Evolutionary conservation across 2,888 invertebrate genomes (phyloP).

Genomic region (Oscheius myriophilus): DNA sequence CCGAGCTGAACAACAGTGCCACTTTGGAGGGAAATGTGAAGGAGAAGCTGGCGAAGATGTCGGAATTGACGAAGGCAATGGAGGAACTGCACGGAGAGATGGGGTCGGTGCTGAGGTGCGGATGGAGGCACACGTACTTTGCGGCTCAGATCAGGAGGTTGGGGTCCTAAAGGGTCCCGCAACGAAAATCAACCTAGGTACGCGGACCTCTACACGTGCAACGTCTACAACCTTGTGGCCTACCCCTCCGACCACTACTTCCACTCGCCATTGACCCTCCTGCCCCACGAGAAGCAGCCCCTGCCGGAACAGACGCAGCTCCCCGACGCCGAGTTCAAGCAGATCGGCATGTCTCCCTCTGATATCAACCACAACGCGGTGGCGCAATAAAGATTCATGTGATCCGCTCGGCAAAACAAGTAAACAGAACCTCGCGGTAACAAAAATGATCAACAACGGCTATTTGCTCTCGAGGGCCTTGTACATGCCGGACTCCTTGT

Average conservation of each 20-base stretch:
- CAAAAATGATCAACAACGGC: conserved; percentile 20
- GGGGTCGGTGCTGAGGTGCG: conserved; percentile 13
- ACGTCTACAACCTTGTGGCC: conserved; percentile 21
- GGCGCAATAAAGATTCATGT: too few relatives aligned
- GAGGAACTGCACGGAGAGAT: conserved; percentile 14
- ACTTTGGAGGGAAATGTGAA: conserved; percentile 74
- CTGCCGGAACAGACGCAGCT: too few relatives aligned
- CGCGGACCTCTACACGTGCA: conserved; percentile 27
- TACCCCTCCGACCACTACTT: conserved; percentile 21
- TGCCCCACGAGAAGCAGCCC: conserved; percentile 16
- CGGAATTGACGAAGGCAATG: conserved; percentile 15
- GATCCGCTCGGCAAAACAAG: too few relatives aligned
- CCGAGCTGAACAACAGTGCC: conserved; percentile 6
- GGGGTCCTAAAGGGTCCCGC: too few relatives aligned
- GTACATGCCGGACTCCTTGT: conserved; percentile 47
- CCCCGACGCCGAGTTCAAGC: too few relatives aligned
- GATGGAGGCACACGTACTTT: conserved; percentile 22
- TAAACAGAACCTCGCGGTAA: conserved; percentile 5
- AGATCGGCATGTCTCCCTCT: too few relatives aligned
- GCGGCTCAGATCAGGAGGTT: conserved; percentile 1
- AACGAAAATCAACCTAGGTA: conserved; percentile 6
- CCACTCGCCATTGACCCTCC: conserved; percentile 2
- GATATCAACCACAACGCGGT: too few relatives aligned
- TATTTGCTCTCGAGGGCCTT: conserved; percentile 10
- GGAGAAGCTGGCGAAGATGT: neutral